phyloP scores from a whole-genome alignment of 2,888 invertebrate species.

The Microctonus aethiopoides region DNA sequence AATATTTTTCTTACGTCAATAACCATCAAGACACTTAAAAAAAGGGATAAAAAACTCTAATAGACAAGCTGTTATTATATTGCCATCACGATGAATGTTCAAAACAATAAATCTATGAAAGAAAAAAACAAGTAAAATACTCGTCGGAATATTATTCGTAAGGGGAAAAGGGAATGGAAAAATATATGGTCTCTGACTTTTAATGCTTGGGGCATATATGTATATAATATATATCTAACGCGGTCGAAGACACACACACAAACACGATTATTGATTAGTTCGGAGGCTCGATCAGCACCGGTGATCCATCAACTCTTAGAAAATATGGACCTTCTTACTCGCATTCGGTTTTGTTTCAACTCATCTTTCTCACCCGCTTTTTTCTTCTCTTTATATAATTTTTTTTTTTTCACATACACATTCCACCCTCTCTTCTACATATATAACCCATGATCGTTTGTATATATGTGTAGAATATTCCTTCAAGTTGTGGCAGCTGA shows the following conservation, averaged over 20 bases:
- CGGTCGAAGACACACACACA: slow-evolving; percentile 50
- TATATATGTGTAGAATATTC: neutral
- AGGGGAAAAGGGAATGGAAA: slow-evolving; percentile 49
- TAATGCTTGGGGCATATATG: slow-evolving; percentile 49
- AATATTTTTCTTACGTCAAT: neutral
- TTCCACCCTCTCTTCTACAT: slow-evolving; percentile 26
- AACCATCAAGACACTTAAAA: neutral
- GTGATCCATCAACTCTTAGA: slow-evolving; percentile 63
- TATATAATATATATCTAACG: slow-evolving; percentile 45
- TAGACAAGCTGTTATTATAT: slow-evolving; percentile 5
- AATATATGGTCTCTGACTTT: slow-evolving; percentile 60
- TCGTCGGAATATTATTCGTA: slow-evolving; percentile 32
- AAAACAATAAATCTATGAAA: slow-evolving; percentile 39
- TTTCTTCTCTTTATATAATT: slow-evolving; percentile 29
- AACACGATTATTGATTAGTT: slow-evolving; percentile 65
- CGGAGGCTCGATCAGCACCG: slow-evolving; percentile 64
- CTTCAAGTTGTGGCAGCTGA: neutral
- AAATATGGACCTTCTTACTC: slow-evolving; percentile 38
- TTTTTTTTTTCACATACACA: neutral
- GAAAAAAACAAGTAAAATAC: too few species aligned
- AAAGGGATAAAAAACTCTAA: neutral
- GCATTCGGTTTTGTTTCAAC: slow-evolving; percentile 39
- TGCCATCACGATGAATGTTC: slow-evolving; percentile 28
- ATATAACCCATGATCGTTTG: neutral
- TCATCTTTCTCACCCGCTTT: slow-evolving; percentile 34